phyloP scores from a whole-genome alignment of 2,888 invertebrate species.

The Scotopteryx bipunctaria region DNA sequence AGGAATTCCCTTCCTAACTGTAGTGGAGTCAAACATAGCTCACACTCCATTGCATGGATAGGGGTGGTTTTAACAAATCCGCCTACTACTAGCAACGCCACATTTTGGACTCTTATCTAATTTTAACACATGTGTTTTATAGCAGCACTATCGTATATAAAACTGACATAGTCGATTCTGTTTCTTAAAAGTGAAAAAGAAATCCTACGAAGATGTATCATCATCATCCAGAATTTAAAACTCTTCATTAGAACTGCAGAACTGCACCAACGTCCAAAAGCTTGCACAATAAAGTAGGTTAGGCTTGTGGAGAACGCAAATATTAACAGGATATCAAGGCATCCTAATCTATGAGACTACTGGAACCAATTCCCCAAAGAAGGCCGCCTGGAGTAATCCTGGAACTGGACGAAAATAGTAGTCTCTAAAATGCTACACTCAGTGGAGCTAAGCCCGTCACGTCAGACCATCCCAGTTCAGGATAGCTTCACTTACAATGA shows the following conservation, averaged over 20 bases:
- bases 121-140: background rate
- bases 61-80: background rate
- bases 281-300: too few relatives aligned
- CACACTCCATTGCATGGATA: conserved; percentile 1
- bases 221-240: too few relatives aligned
- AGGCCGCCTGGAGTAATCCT: too few relatives aligned
- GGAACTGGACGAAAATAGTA: too few relatives aligned
- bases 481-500: conserved; percentile 74
- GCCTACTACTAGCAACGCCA: background rate
- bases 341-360: too few relatives aligned
- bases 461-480: background rate
- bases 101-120: background rate
- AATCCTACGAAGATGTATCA: background rate
- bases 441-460: too few relatives aligned
- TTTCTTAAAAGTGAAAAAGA: conserved; percentile 4
- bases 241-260: too few relatives aligned
- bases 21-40: background rate
- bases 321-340: too few relatives aligned
- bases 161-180: conserved; percentile 6
- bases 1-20: background rate
- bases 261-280: too few relatives aligned
- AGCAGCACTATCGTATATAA: conserved; percentile 8
- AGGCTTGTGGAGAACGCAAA: too few relatives aligned
- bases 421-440: too few relatives aligned
- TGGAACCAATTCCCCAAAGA: too few relatives aligned